A percentile compares a stretch with the other conserved stretches of the same genome.
phyloP scores from a whole-genome alignment of 2,888 invertebrate genomes.

The Melieria omissa region DNA sequence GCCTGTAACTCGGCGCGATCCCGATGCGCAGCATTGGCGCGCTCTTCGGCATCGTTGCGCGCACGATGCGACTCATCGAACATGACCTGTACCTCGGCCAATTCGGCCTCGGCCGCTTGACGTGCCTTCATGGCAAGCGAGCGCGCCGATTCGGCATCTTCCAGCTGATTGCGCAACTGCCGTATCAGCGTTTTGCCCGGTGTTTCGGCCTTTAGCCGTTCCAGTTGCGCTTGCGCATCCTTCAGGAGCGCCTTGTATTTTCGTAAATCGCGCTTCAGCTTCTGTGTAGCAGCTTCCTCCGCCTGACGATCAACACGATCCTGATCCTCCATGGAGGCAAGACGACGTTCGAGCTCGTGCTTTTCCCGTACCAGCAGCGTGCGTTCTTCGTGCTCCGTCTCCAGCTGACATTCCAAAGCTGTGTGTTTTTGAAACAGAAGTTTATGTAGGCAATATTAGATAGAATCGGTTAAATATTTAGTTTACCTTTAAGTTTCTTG shows the following conservation, averaged over 20 bases:
- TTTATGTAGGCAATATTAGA: constrained; percentile 43
- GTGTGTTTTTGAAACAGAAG: constrained; percentile 31
- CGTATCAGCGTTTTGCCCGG: constrained; percentile 82
- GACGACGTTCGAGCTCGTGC: constrained; percentile 88
- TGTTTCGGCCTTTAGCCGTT: constrained; percentile 87
- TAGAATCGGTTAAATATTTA: neutral
- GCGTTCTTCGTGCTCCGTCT: constrained; percentile 93
- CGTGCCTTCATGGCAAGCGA: constrained; percentile 87
- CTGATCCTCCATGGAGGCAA: constrained; percentile 82
- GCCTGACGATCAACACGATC: constrained; percentile 79
- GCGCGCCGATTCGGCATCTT: constrained; percentile 89
- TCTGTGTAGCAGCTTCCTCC: constrained; percentile 77
- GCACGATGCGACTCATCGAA: constrained; percentile 83
- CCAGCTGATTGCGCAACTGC: constrained; percentile 85
- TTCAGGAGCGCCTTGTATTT: constrained; percentile 89
- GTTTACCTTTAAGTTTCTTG: constrained; percentile 88
- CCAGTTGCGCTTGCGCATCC: constrained; percentile 92
- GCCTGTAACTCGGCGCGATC: constrained; percentile 86
- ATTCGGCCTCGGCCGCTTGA: constrained; percentile 86
- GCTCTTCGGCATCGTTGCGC: constrained; percentile 84
- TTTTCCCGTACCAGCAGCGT: constrained; percentile 87
- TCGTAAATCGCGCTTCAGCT: constrained; percentile 86
- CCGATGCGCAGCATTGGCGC: constrained; percentile 75
- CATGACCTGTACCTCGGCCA: constrained; percentile 83
- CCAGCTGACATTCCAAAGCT: constrained; percentile 90